These are phyloP conservation scores for Anastrepha obliqua DNA, from an alignment of 1,140 invertebrate genomes.

Conservation along the genomic window DNA sequence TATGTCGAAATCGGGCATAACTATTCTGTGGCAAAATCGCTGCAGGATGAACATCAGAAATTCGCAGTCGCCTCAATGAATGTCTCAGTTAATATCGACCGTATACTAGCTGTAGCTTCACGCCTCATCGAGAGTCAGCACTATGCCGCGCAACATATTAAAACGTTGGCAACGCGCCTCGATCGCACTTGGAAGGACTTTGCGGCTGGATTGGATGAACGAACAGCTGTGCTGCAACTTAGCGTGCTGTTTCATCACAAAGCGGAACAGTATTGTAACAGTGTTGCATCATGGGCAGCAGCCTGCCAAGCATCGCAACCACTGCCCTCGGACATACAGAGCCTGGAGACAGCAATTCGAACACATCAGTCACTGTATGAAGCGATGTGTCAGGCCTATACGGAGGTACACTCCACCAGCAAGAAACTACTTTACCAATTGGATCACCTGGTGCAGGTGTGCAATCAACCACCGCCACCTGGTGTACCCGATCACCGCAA, in stretches of 20 bases:
- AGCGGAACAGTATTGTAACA: conserved; percentile 96
- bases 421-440: conserved; percentile 97
- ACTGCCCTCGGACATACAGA: conserved; percentile 89
- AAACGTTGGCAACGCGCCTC: conserved; percentile 86
- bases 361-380: conserved; percentile 96
- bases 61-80: conserved; percentile 95
- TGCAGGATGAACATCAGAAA: conserved; percentile 96
- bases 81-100: conserved; percentile 92
- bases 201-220: conserved; percentile 93
- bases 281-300: conserved; percentile 91
- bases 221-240: conserved; percentile 91
- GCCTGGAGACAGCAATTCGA: conserved; percentile 92
- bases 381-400: conserved; percentile 97
- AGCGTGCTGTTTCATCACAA: conserved; percentile 98
- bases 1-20: conserved; percentile 97
- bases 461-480: conserved; percentile 85
- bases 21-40: conserved; percentile 91
- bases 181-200: conserved; percentile 97
- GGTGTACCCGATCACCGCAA: conserved; percentile 73
- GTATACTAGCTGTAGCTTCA: conserved; percentile 91
- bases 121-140: conserved; percentile 93
- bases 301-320: conserved; percentile 83
- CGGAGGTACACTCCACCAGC: conserved; percentile 97
- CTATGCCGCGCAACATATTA: conserved; percentile 92
- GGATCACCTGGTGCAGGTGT: conserved; percentile 96